Percentiles rank a stretch among this genome's conserved stretches.
phyloP scores from a whole-genome alignment of 2,113 vertebrate species.

The Paramisgurnus dabryanus region DNA sequence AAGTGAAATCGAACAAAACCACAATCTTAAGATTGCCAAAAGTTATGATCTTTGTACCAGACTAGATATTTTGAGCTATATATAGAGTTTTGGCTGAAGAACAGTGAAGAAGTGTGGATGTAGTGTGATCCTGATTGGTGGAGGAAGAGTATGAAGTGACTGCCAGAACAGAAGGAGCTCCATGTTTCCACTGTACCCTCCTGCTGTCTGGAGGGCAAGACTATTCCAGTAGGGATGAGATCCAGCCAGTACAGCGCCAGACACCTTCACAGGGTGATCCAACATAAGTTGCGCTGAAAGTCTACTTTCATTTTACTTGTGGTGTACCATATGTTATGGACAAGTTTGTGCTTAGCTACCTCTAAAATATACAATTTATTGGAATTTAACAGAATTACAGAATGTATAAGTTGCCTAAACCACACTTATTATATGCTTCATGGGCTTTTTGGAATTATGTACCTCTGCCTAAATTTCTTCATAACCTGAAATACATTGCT shows the following conservation, averaged over 20 bases:
- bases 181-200: slow-evolving; percentile 39
- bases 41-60: background rate
- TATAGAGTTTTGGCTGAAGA: no score
- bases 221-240: background rate
- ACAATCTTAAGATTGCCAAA: background rate
- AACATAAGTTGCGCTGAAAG: background rate
- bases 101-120: slow-evolving; percentile 17
- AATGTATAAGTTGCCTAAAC: no score
- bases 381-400: background rate
- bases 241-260: background rate
- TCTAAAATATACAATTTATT: background rate
- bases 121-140: slow-evolving; percentile 36
- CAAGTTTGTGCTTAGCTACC: background rate
- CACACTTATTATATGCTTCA: no score
- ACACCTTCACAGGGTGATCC: background rate
- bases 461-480: no score
- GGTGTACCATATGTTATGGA: background rate
- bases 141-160: background rate
- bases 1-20: background rate
- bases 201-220: slow-evolving; percentile 5
- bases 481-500: no score
- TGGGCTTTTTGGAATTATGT: no score
- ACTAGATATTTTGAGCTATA: background rate
- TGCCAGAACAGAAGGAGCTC: slow-evolving; percentile 38
- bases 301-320: background rate